phyloP scores from a whole-genome alignment of 2,113 vertebrate species.

The Donacobius atricapilla region DNA sequence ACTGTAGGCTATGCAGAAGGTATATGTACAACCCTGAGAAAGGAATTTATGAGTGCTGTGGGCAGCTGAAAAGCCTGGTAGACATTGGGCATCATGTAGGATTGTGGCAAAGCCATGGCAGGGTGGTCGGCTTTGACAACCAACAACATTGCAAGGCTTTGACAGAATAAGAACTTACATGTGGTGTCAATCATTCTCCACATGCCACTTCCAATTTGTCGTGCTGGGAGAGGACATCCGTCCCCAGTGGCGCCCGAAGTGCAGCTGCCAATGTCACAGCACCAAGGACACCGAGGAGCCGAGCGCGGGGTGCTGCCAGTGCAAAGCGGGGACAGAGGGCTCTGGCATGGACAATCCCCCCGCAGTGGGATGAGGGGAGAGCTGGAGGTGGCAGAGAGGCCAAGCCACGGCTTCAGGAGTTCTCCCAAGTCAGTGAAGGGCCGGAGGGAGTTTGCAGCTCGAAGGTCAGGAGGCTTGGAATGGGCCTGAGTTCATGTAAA shows the following conservation, averaged over 20 bases:
- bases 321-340: fast-evolving
- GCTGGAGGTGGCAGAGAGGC: not conserved
- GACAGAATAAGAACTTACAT: constrained; percentile 70
- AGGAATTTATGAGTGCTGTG: not conserved
- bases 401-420: fast-evolving
- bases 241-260: constrained; percentile 43
- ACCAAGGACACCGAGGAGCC: constrained; percentile 8
- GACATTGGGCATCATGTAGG: constrained; percentile 51
- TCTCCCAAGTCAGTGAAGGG: not conserved
- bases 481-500: fast-evolving
- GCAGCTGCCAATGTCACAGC: constrained; percentile 47
- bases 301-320: not conserved
- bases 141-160: constrained; percentile 45
- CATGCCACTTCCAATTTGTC: constrained; percentile 58
- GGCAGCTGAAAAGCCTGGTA: constrained; percentile 45
- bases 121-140: constrained; percentile 55
- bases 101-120: constrained; percentile 24
- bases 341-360: not conserved
- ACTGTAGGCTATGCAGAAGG: constrained; percentile 23
- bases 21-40: not conserved
- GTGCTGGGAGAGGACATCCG: not conserved
- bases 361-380: not conserved
- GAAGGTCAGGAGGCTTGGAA: not conserved
- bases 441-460: not conserved
- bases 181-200: constrained; percentile 57